These are phyloP conservation scores for Chloroclystis v-ata DNA, from an alignment of 2,888 invertebrate species.

Conservation along the genomic window DNA sequence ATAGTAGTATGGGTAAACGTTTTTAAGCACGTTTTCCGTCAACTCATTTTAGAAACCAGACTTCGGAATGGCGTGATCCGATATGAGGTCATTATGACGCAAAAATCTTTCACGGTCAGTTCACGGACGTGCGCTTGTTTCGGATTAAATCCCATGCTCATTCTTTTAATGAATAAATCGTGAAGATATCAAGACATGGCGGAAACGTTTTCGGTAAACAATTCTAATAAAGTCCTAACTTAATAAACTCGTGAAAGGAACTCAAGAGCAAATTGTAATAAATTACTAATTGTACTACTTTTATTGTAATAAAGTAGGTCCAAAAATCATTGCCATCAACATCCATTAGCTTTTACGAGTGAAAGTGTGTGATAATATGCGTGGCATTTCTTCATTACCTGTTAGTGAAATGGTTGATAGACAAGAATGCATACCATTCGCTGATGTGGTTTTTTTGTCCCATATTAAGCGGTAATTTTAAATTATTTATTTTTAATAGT, in stretches of 20 bases:
- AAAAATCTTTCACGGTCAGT: slow-evolving; percentile 30
- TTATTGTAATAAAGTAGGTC: too few relatives aligned
- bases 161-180: slow-evolving; percentile 18
- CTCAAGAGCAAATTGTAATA: too few relatives aligned
- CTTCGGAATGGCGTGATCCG: slow-evolving; percentile 28
- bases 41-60: not conserved
- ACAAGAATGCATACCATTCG: not conserved
- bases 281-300: too few relatives aligned
- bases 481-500: too few relatives aligned
- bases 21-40: not conserved
- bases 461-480: slow-evolving; percentile 9
- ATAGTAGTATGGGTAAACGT: too few relatives aligned
- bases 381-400: not conserved
- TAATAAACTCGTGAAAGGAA: too few relatives aligned
- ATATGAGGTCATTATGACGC: slow-evolving; percentile 24
- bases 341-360: slow-evolving; percentile 21
- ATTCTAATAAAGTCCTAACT: too few relatives aligned
- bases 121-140: slow-evolving; percentile 29
- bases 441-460: slow-evolving; percentile 20
- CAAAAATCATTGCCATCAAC: slow-evolving; percentile 8
- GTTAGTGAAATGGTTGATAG: not conserved
- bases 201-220: too few relatives aligned
- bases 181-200: too few relatives aligned
- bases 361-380: slow-evolving; percentile 23
- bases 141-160: slow-evolving; percentile 20